A percentile compares a stretch with the other conserved stretches of the same genome.
Conservation (phyloP, 2,113 vertebrate species). For the Pheucticus melanocephalus region DNA sequence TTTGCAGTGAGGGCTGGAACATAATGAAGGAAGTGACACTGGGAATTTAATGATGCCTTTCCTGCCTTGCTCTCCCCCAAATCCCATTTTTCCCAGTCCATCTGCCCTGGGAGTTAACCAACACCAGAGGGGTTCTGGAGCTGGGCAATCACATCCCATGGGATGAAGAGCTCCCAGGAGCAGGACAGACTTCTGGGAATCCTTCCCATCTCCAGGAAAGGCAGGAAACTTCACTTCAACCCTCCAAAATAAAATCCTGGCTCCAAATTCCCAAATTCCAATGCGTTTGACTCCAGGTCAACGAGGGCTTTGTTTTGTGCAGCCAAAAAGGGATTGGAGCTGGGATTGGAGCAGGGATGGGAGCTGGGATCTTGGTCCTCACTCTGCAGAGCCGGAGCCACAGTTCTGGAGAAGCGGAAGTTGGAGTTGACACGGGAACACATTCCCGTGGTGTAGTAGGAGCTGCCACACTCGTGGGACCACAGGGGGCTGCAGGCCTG, state of each 20-base stretch:
- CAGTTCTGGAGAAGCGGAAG: slow-evolving; percentile 86
- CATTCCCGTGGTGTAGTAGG: slow-evolving; percentile 94
- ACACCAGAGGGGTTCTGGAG: neutral
- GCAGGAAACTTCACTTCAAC: neutral
- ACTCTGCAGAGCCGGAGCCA: slow-evolving; percentile 92
- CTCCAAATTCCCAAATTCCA: neutral
- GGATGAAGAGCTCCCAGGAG: neutral
- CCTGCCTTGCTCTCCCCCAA: neutral
- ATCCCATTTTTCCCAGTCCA: neutral
- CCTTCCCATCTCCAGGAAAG: neutral
- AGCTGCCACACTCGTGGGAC: slow-evolving; percentile 96
- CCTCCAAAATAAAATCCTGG: neutral
- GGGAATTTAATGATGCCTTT: neutral
- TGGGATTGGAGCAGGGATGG: fast-evolving
- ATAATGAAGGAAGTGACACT: fast-evolving
- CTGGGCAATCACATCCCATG: fast-evolving
- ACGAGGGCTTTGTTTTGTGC: neutral
- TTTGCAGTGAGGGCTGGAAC: fast-evolving
- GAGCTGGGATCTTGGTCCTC: neutral
- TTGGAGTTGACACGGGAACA: slow-evolving; percentile 86
- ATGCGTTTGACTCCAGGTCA: neutral
- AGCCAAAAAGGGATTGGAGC: fast-evolving
- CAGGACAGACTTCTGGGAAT: neutral
- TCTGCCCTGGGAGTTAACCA: fast-evolving
- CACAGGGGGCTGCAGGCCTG: slow-evolving; percentile 92